Conservation (phyloP, 2,888 invertebrate genomes). For the Hemaris fuciformis region DNA sequence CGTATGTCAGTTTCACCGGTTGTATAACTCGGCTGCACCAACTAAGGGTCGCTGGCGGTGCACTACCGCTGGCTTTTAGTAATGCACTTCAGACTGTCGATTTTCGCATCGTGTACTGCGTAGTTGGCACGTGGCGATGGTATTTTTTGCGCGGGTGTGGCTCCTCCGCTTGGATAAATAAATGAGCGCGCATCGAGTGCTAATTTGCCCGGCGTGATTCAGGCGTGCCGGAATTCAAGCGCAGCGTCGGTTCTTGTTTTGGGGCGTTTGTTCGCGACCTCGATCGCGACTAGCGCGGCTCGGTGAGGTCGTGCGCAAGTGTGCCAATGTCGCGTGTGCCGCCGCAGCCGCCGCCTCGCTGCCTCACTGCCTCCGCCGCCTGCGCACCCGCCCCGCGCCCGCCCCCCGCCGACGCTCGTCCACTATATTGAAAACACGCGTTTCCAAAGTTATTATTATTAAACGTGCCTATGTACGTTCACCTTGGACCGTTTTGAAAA, state of each 20-base stretch:
- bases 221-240: slow-evolving; percentile 72
- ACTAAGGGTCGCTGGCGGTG: slow-evolving; percentile 19
- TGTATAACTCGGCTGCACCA: slow-evolving; percentile 56
- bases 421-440: slow-evolving; percentile 28
- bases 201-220: slow-evolving; percentile 65
- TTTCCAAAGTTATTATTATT: slow-evolving; percentile 21
- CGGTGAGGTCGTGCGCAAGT: slow-evolving; percentile 73
- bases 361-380: slow-evolving; percentile 40
- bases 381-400: slow-evolving; percentile 35
- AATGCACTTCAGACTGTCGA: slow-evolving; percentile 33
- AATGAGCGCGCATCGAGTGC: slow-evolving; percentile 51
- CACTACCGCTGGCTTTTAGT: slow-evolving; percentile 41
- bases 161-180: slow-evolving; percentile 37
- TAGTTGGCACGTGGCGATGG: slow-evolving; percentile 54
- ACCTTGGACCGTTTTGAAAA: slow-evolving; percentile 16
- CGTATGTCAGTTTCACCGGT: slow-evolving; percentile 57
- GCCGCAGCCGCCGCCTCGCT: slow-evolving; percentile 47
- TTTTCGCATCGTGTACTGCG: slow-evolving; percentile 39
- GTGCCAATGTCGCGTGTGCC: slow-evolving; percentile 75
- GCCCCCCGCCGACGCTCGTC: slow-evolving; percentile 66
- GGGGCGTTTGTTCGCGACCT: slow-evolving; percentile 74
- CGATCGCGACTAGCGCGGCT: slow-evolving; percentile 59
- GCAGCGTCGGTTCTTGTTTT: slow-evolving; percentile 64
- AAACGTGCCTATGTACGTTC: neutral
- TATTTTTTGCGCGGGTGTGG: slow-evolving; percentile 56